Percentiles rank a stretch among this genome's conserved stretches.
Conservation (phyloP, 2,797 vertebrate species). For the Trachops cirrhosus region DNA sequence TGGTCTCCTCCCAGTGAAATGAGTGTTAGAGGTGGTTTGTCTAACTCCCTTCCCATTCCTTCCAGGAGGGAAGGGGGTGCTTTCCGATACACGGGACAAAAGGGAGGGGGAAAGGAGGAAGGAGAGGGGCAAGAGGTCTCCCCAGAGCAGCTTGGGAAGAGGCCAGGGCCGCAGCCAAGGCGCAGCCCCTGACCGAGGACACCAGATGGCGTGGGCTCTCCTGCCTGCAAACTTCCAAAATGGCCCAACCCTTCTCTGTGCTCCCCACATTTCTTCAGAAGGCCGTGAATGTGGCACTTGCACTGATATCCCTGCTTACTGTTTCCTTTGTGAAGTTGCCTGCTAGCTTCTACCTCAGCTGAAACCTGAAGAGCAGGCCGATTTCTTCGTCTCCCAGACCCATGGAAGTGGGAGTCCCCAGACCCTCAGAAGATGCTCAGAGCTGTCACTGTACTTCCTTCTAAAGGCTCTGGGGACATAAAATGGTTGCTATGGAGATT, state of each 20-base stretch:
- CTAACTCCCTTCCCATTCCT: neutral
- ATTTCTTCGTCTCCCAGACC: neutral
- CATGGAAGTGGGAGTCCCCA: accelerated
- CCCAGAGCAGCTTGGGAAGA: neutral
- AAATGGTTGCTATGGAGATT: conserved; percentile 26
- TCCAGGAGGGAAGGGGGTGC: neutral
- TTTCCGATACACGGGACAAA: neutral
- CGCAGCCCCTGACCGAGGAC: neutral
- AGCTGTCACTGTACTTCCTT: neutral
- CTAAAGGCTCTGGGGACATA: neutral
- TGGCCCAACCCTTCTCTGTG: accelerated
- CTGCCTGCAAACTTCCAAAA: accelerated
- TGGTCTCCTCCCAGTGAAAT: neutral
- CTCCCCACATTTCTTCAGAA: neutral
- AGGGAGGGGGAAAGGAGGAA: neutral
- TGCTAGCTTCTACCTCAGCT: neutral
- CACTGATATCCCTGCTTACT: neutral
- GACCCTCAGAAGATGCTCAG: neutral
- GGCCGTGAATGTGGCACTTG: neutral
- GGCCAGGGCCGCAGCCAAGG: neutral
- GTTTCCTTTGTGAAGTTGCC: neutral
- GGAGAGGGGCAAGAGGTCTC: neutral
- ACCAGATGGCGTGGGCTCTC: neutral
- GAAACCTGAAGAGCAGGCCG: neutral
- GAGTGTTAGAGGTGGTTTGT: neutral